Evolutionary conservation across 2,888 invertebrate genomes (phyloP).

Genomic region (Euzophera pinguis): DNA sequence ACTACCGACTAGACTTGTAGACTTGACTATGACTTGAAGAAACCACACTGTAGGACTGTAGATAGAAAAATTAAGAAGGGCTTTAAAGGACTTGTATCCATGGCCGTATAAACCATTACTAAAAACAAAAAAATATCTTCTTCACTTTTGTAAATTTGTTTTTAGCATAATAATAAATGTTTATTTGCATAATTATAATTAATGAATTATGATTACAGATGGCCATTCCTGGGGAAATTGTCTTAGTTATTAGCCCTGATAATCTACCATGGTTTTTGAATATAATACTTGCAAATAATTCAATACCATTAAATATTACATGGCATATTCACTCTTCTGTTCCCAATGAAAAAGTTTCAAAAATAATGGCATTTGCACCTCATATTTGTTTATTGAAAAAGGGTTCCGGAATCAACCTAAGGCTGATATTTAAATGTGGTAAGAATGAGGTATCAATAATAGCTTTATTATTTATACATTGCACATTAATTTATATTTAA

Average conservation of each 20-base stretch:
- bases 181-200: too few relatives aligned
- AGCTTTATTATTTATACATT: too few relatives aligned
- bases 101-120: too few relatives aligned
- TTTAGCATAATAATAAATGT: too few relatives aligned
- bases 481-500: not conserved
- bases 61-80: too few relatives aligned
- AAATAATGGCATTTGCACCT: constrained; percentile 56
- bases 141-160: too few relatives aligned
- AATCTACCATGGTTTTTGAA: constrained; percentile 84
- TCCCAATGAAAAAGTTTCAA: constrained; percentile 52
- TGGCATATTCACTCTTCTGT: constrained; percentile 84
- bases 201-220: constrained; percentile 47
- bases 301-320: constrained; percentile 69
- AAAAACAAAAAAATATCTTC: too few relatives aligned
- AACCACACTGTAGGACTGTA: too few relatives aligned
- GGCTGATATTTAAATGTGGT: constrained; percentile 90
- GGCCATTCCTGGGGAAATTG: constrained; percentile 75
- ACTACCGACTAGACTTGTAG: too few relatives aligned
- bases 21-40: too few relatives aligned
- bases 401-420: constrained; percentile 70
- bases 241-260: constrained; percentile 83
- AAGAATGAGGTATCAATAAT: constrained; percentile 32
- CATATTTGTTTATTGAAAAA: constrained; percentile 30
- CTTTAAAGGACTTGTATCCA: too few relatives aligned
- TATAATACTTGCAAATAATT: constrained; percentile 78